Base-by-base conservation (phyloP, 2,797 vertebrate genomes). In the Sebastes iracundus region DNA sequence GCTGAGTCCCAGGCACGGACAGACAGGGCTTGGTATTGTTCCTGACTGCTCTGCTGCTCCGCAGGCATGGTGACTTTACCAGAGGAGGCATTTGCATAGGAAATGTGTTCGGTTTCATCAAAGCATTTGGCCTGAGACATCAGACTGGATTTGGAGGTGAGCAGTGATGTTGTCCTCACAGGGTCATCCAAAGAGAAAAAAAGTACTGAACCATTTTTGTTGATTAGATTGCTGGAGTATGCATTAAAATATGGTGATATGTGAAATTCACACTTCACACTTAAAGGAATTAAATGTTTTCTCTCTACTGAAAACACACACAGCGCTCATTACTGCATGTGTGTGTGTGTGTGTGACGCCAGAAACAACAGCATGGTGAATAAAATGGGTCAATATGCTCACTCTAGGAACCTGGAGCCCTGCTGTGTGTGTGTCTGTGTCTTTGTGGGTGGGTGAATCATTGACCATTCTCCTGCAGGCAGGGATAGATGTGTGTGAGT, bases 381-480 rank as follows among this genome's bases (percentile, higher is more conserved):
- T 81, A 87, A n/a, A 86, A 86, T 80, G 80, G 79, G 84, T 92
- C 90, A 88, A 88, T 88, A 88, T 77, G 74, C 71, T 87, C 79
- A 82, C 77, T 87, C 87, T 82, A 87, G 85, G 85, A 87, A 70
- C 65, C 74, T 69, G 56, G 68, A 23, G 67, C 55, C 71, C 70
- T 70, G 67, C 67, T 66, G 32, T 67, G 30, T 72, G 55, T 69
- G 52, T 59, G n/a, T 77, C 11, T 83, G 62, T 80, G 68, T 82
- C 22, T 82, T 55, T 78, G 87, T 85, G 73, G 70, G 72, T 76
- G 78, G 78, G 30, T 91, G 88, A 90, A 90, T 92, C 82, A 90
- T 84, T 88, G 86, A 88, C 82, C 58, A 52, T 75, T 82, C 70
- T 87, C 81, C 81, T 86, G 75, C 84, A 82, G 87, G 77, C 86